These are phyloP conservation scores for Netelia fuscicornis DNA, from an alignment of 2,888 invertebrate genomes.

Conservation along the genomic window DNA sequence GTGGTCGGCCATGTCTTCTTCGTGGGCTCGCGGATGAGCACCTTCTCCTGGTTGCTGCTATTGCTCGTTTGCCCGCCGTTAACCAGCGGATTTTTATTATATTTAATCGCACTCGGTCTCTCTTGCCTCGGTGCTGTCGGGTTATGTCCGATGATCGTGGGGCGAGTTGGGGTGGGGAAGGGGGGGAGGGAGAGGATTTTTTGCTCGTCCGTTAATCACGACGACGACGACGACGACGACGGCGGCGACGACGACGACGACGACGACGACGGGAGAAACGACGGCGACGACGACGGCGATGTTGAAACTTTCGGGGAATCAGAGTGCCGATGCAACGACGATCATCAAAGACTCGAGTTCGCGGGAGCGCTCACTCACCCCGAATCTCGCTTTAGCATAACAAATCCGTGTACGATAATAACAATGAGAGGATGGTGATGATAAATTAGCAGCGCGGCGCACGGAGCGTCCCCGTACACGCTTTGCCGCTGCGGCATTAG, in stretches of 20 bases:
- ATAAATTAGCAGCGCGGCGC: constrained; percentile 77
- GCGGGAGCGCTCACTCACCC: constrained; percentile 68
- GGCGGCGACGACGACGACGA: constrained; percentile 7
- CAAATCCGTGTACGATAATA: constrained; percentile 74
- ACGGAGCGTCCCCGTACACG: constrained; percentile 89
- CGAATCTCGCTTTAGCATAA: constrained; percentile 62
- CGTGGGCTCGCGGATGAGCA: constrained; percentile 70
- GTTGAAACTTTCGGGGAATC: constrained; percentile 18
- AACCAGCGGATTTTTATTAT: constrained; percentile 46
- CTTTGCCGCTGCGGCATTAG: constrained; percentile 89
- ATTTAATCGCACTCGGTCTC: neutral
- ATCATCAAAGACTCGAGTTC: constrained; percentile 59
- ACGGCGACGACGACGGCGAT: constrained; percentile 28
- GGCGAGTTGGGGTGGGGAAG: neutral
- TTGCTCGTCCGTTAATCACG: constrained; percentile 40
- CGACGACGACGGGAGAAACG: constrained; percentile 51
- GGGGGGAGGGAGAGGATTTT: neutral
- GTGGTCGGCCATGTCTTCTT: constrained; percentile 94
- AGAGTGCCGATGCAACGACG: constrained; percentile 56
- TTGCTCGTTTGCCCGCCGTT: constrained; percentile 50
- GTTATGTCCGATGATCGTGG: neutral
- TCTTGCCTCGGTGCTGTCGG: neutral
- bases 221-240: constrained; percentile 44
- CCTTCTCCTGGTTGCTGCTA: constrained; percentile 61
- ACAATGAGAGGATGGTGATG: constrained; percentile 73